Evolutionary conservation across 2,888 invertebrate genomes (phyloP).

Genomic region (Abrostola triplasia): DNA sequence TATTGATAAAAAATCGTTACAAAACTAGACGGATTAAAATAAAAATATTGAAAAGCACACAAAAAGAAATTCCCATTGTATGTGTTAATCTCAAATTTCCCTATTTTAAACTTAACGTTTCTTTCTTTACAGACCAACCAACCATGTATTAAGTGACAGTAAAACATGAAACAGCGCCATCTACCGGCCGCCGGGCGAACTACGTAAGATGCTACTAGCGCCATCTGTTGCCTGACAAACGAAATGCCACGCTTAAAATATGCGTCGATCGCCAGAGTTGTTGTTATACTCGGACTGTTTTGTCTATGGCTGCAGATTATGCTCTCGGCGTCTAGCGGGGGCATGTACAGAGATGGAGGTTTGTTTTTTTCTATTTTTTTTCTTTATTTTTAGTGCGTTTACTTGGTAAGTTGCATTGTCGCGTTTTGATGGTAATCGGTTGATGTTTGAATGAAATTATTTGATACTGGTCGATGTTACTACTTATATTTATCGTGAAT

Average conservation of each 20-base stretch:
- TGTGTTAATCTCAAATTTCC: no score
- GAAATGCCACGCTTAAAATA: constrained; percentile 86
- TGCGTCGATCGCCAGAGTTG: constrained; percentile 78
- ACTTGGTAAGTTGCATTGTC: no score
- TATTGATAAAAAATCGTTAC: no score
- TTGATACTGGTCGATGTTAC: no score
- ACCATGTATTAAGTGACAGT: constrained; percentile 33
- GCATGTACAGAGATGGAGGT: constrained; percentile 78
- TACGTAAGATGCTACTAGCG: constrained; percentile 58
- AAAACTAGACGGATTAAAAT: no score
- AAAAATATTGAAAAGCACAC: no score
- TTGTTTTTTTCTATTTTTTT: constrained; percentile 20
- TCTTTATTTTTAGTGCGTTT: not conserved
- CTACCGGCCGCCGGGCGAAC: constrained; percentile 54
- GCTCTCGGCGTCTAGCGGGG: constrained; percentile 76
- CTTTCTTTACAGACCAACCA: constrained; percentile 30
- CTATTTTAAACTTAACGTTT: no score
- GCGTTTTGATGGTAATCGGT: no score
- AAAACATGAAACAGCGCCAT: constrained; percentile 53
- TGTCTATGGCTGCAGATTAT: constrained; percentile 85
- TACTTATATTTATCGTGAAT: no score
- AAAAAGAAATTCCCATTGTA: no score
- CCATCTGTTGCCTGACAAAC: constrained; percentile 61
- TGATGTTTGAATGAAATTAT: no score
- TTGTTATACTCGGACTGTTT: constrained; percentile 79